phyloP scores from a whole-genome alignment of 1,140 invertebrate species.

The Caenorhabditis briggsae region DNA sequence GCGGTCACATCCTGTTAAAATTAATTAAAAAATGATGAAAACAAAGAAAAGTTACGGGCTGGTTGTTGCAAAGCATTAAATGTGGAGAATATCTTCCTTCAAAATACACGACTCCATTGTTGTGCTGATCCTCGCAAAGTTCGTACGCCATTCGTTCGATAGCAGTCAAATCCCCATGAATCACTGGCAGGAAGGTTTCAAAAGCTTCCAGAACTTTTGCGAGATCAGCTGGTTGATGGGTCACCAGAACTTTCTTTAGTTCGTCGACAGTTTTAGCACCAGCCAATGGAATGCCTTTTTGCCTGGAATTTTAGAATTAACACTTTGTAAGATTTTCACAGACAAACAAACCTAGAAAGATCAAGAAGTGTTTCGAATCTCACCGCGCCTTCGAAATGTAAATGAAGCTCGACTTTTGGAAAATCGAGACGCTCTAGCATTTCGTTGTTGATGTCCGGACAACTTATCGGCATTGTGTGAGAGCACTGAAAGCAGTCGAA shows the following conservation, averaged over 20 bases:
- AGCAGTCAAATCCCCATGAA: constrained; percentile 81
- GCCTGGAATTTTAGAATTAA: constrained; percentile 60
- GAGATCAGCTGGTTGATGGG: constrained; percentile 72
- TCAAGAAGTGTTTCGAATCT: constrained; percentile 80
- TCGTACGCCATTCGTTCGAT: constrained; percentile 82
- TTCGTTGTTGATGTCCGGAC: constrained; percentile 38
- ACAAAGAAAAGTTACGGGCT: neutral
- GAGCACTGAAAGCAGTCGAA: constrained; percentile 9
- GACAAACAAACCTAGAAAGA: constrained; percentile 78
- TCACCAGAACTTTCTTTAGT: constrained; percentile 73
- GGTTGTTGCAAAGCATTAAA: constrained; percentile 56
- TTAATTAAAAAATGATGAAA: neutral
- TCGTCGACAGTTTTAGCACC: constrained; percentile 77
- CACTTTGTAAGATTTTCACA: constrained; percentile 11
- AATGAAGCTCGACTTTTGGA: constrained; percentile 81
- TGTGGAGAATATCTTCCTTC: constrained; percentile 82
- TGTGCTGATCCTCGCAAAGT: constrained; percentile 81
- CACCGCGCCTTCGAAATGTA: constrained; percentile 81
- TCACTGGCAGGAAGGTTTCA: constrained; percentile 78
- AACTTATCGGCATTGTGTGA: constrained; percentile 17
- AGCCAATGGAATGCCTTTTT: constrained; percentile 60
- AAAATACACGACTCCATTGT: constrained; percentile 80
- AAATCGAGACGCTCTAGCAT: constrained; percentile 38
- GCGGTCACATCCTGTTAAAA: constrained; percentile 69
- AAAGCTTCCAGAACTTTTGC: constrained; percentile 79